These are phyloP conservation scores for Porites divaricata DNA, from an alignment of 92 coral and sea anemone species.

Conservation along the genomic window DNA sequence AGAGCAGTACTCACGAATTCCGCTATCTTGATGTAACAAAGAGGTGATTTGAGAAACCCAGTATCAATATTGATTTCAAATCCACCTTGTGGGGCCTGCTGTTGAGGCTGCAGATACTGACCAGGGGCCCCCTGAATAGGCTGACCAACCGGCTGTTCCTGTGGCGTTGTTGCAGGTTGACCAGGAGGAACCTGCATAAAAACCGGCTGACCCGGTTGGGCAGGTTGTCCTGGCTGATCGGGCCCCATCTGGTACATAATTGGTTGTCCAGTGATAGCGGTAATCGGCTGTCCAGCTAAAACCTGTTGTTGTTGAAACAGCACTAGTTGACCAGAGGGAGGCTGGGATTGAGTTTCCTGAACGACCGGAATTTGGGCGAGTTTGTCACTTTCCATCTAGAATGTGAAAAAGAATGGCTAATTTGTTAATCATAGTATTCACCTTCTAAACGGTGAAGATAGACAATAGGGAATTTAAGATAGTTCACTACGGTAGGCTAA, in stretches of 20 bases:
- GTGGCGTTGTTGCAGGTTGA: constrained; percentile 27
- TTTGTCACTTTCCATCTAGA: constrained; percentile 36
- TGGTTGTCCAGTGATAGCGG: constrained; percentile 23
- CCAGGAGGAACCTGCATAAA: constrained; percentile 33
- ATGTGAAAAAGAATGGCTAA: not conserved
- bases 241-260: constrained; percentile 39
- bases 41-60: constrained; percentile 16
- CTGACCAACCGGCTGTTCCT: constrained; percentile 23
- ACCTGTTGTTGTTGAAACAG: not conserved
- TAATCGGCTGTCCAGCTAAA: constrained; percentile 7
- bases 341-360: constrained; percentile 12
- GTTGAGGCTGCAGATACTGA: constrained; percentile 15
- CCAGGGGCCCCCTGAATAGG: not conserved
- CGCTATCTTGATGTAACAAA: constrained; percentile 29
- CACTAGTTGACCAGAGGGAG: constrained; percentile 2
- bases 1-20: constrained; percentile 26
- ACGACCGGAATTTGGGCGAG: constrained; percentile 31
- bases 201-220: constrained; percentile 17
- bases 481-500: too few relatives aligned
- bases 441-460: too few relatives aligned
- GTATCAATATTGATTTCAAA: not conserved
- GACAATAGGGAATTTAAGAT: too few relatives aligned
- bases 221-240: constrained; percentile 9
- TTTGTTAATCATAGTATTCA: too few relatives aligned
- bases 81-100: constrained; percentile 1